Evolutionary conservation across 64 coral and sea anemone species (phyloP).

Genomic region (Montipora capricornis): DNA sequence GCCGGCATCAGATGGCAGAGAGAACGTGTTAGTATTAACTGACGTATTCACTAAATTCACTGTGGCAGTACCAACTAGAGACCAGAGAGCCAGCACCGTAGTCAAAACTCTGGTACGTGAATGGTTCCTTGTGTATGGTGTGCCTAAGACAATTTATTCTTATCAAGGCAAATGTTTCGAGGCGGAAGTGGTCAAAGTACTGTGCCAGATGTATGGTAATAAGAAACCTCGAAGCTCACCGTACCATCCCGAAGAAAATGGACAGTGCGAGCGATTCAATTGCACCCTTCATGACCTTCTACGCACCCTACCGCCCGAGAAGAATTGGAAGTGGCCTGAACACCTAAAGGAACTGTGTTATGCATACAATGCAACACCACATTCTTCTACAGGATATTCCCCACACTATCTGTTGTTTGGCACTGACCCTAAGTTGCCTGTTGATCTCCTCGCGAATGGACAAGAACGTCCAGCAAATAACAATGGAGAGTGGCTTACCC

Average conservation of each 20-base stretch:
- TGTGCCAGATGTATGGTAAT: constrained; percentile 40
- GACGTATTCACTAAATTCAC: constrained; percentile 46
- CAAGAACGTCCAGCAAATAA: background rate
- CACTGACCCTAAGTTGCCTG: background rate
- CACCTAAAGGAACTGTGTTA: constrained; percentile 10
- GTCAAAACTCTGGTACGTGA: constrained; percentile 55
- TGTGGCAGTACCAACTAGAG: constrained; percentile 9
- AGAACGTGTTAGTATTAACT: constrained; percentile 38
- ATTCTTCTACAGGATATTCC: too few species aligned
- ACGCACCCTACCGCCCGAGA: constrained; percentile 22
- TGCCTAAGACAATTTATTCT: constrained; percentile 8
- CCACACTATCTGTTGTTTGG: too few species aligned
- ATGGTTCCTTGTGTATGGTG: constrained; percentile 62
- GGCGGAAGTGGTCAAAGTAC: constrained; percentile 46
- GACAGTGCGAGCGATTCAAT: constrained; percentile 61
- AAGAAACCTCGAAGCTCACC: constrained; percentile 52
- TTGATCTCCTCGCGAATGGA: background rate
- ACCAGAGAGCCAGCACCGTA: constrained; percentile 17
- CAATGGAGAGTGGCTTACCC: constrained; percentile 9
- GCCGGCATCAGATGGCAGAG: constrained; percentile 31
- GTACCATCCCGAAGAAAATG: constrained; percentile 43
- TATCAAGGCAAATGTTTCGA: constrained; percentile 21
- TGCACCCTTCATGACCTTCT: constrained; percentile 51
- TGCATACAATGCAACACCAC: too few species aligned
- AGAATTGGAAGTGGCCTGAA: background rate